phyloP scores from a whole-genome alignment of 2,888 invertebrate genomes.

The Molanna angustata region DNA sequence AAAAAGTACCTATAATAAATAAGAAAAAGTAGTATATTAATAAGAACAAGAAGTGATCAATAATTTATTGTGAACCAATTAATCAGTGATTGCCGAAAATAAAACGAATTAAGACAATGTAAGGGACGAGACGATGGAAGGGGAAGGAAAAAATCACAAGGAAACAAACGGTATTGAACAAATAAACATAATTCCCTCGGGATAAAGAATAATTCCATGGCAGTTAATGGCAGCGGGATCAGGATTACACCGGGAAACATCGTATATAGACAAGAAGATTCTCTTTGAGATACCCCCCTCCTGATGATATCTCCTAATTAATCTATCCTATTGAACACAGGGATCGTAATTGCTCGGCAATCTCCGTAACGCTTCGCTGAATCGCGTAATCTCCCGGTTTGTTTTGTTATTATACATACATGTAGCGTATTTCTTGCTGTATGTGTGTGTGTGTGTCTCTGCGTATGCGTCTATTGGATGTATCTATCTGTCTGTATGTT shows the following conservation, averaged over 20 bases:
- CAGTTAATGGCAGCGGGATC: constrained; percentile 9
- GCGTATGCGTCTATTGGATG: no score
- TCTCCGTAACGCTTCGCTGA: constrained; percentile 17
- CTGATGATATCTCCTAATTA: constrained; percentile 20
- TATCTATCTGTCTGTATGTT: no score
- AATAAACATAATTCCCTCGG: neutral
- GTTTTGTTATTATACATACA: no score
- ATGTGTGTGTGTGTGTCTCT: no score
- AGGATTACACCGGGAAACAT: constrained; percentile 4
- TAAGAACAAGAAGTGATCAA: no score
- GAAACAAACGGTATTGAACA: constrained; percentile 7
- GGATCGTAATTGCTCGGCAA: constrained; percentile 17
- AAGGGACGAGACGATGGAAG: no score
- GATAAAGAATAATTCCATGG: constrained; percentile 9
- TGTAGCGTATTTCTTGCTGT: no score
- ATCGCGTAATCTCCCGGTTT: constrained; percentile 17
- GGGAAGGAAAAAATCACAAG: constrained; percentile 3
- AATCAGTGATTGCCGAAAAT: no score
- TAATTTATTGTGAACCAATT: no score
- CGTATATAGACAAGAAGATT: constrained; percentile 8
- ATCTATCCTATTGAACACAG: constrained; percentile 20
- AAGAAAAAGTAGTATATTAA: no score
- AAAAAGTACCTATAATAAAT: no score
- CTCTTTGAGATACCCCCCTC: constrained; percentile 11
- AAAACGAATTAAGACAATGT: no score